Evolutionary conservation across 1,140 invertebrate species (phyloP).

Genomic region (Sycophila sp.): DNA sequence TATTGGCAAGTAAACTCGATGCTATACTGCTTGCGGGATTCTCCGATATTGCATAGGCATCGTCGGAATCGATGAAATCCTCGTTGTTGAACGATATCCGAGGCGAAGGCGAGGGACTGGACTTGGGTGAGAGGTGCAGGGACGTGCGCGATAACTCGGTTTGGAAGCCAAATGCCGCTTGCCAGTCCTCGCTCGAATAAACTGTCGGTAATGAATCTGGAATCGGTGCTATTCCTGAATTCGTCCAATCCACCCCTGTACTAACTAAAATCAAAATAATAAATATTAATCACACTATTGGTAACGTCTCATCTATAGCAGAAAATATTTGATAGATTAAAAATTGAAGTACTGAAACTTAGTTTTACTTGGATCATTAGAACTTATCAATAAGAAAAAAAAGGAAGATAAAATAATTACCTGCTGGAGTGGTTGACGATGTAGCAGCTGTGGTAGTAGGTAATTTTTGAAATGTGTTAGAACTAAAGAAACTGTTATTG

Average conservation of each 20-base stretch:
- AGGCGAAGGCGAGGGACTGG: constrained; percentile 55
- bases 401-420: too few species aligned
- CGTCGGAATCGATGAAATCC: constrained; percentile 57
- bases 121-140: constrained; percentile 51
- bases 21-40: constrained; percentile 47
- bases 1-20: constrained; percentile 54
- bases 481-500: constrained; percentile 70
- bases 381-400: too few species aligned
- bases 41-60: constrained; percentile 53
- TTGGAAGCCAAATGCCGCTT: constrained; percentile 68
- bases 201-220: constrained; percentile 67
- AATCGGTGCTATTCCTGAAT: constrained; percentile 64
- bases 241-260: constrained; percentile 61
- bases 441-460: constrained; percentile 53
- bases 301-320: too few species aligned
- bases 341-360: too few species aligned
- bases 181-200: constrained; percentile 69
- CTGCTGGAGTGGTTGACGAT: constrained; percentile 56
- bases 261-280: constrained; percentile 11
- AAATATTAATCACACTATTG: too few species aligned
- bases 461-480: constrained; percentile 67
- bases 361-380: too few species aligned
- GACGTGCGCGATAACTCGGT: constrained; percentile 55
- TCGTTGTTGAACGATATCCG: constrained; percentile 58
- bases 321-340: too few species aligned